Evolutionary conservation across 2,888 invertebrate genomes (phyloP).

Genomic region (Hemistola chrysoprasaria): DNA sequence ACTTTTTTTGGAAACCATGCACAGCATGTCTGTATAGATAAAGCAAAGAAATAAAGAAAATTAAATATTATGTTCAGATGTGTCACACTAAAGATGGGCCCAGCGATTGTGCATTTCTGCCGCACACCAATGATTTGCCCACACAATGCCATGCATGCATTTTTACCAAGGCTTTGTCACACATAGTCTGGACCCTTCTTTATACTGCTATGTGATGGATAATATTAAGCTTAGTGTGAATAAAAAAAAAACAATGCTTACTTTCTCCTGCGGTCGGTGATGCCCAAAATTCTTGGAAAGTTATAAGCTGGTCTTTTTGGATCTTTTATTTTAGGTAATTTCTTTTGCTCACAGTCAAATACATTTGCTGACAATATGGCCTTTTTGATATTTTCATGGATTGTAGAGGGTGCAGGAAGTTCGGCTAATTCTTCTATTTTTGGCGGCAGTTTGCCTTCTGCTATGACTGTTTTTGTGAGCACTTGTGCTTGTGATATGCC

Average conservation of each 20-base stretch:
- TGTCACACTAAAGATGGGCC: too few species aligned
- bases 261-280: constrained; percentile 87
- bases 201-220: too few species aligned
- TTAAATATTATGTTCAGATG: too few species aligned
- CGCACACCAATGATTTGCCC: too few species aligned
- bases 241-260: constrained; percentile 71
- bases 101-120: too few species aligned
- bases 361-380: constrained; percentile 85
- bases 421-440: constrained; percentile 77
- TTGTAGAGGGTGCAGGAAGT: constrained; percentile 70
- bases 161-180: too few species aligned
- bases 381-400: constrained; percentile 84
- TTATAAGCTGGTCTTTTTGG: constrained; percentile 86
- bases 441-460: constrained; percentile 83
- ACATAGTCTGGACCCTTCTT: too few species aligned
- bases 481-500: constrained; percentile 90
- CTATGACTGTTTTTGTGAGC: constrained; percentile 89
- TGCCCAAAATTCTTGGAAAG: constrained; percentile 88
- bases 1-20: too few species aligned
- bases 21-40: too few species aligned
- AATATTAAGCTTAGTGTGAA: too few species aligned
- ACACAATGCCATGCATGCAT: too few species aligned
- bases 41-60: too few species aligned
- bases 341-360: constrained; percentile 90
- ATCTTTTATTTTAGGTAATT: constrained; percentile 88